Base-by-base conservation (phyloP, 2,797 vertebrate genomes). In the Phrynocephalus guinanensis region DNA sequence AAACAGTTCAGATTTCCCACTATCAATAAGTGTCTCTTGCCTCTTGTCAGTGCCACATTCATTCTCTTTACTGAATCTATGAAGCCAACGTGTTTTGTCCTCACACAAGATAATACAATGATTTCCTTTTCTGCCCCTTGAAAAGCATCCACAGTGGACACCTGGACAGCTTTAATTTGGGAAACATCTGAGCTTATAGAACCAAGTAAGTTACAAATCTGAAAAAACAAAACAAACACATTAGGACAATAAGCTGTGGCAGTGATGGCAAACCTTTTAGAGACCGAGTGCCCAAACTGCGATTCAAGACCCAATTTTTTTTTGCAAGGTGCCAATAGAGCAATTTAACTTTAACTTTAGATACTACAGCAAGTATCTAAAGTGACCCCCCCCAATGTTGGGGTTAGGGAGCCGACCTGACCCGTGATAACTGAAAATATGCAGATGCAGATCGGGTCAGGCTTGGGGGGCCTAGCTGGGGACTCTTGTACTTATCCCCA, bases 121-220 rank as follows among this genome's bases (percentile, higher is more conserved):
- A 97, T 86, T 85, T 97, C 97, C 89, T 97, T 97, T 87, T 97
- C 97, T 0, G 97, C 97, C 2, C 97, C 97, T 30, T 97, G 97
- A 87, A 97, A 97, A 0, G 97, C 97, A 0, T 97, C 97, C 2
- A 97, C 97, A 0, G 97, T 97, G 84, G 97, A 97, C 79, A 97
- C 96, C 84, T 97, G 97, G 63, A 97, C 92, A 0, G 95, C 60
- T 87, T 92, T 96, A 0, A 91, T 20, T 6, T 93, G 52, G 0
- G 91, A 92, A 15, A 87, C 88, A 79, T 93, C 90, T 0, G 87
- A 87, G 52, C 83, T 86, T n/a, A 68, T 1, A 0, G 86, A 44
- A 3, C 30, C 56, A 18, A 97, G 94, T 44, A 95, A 81, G 28
- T 90, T 92, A 87, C 93, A 95, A 30, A 97, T 92, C 97, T 97